Conservation (phyloP, 2,113 vertebrate species). For the Pelecanoides urinatrix region DNA sequence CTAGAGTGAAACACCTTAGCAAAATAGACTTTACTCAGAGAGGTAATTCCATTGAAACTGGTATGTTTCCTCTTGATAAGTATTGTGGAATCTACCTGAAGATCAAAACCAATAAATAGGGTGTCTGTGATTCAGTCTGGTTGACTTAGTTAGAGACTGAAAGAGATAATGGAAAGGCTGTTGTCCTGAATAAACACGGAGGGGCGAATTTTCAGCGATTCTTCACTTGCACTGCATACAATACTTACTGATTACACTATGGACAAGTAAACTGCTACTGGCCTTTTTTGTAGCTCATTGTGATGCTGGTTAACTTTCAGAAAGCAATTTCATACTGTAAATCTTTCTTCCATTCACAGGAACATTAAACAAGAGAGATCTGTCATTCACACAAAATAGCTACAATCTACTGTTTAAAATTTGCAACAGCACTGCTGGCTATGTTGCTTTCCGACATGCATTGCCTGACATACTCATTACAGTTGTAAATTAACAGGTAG, state of each 20-base stretch:
- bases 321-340: not conserved
- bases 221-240: not conserved
- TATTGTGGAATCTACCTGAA: not conserved
- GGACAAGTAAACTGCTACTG: not conserved
- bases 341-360: not conserved
- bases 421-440: not conserved
- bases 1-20: not conserved
- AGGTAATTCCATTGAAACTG: not conserved
- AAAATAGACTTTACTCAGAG: not conserved
- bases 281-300: not conserved
- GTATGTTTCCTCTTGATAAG: not conserved
- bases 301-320: not conserved
- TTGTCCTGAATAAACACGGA: not conserved
- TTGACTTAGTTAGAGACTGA: not conserved
- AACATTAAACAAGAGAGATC: not conserved
- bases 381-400: not conserved
- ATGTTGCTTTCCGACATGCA: accelerated
- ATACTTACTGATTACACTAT: not conserved
- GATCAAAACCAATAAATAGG: not conserved
- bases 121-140: not conserved
- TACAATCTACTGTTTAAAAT: not conserved
- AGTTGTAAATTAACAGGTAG: not conserved
- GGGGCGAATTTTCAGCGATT: not conserved
- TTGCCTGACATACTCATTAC: not conserved
- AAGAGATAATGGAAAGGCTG: not conserved